Evolutionary conservation across 30 jellyfish, hydroid and myxozoan genomes (phyloP), one percentile per base, ranked within the genome.

Genomic region (Aurelia sp.): DNA sequence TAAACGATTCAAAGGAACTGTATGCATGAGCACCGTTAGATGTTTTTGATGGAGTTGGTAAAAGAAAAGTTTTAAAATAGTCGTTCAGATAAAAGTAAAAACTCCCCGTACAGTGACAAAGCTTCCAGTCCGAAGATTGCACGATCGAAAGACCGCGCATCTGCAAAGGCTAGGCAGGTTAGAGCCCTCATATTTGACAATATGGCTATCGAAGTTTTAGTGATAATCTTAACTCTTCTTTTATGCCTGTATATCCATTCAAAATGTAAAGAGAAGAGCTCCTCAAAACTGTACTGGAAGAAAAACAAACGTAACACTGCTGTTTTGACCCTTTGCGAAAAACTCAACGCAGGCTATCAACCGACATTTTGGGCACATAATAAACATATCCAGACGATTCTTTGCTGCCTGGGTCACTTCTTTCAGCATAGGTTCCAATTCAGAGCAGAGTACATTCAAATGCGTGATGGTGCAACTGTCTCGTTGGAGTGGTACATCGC

Each of bases 331-430:
- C 47, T n/a, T 61, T 71, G 93, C 73, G 79, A 50, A 35, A 52
- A 40, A 31, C 77, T 87, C 33, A 63, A 78, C 47, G 81, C 80
- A 6, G 89, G 89, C 59, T 87, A 40, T 65, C 82, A 53, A 41
- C 96, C 96, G 31, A 87, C 96, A 22, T 77, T 77, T 67, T 87
- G 96, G 96, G 96, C 96, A 27, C 13, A 64, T 11, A 73, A 70
- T 71, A 63, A 85, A 9, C 91, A 87, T 41, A 67, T 87, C 13
- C 96, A 87, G 66, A 87, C 96, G 51, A 57, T 78, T 27, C 87
- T 87, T 3, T 88, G 84, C 19, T 60, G 72, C 6, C 15, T 78
- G 15, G 66, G 66, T 9, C 82, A 73, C 19, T 73, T 73, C 33
- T 74, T 74, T 69, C 64, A 21, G 33, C 77, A 76, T 61, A 47